Percentiles rank a stretch among this genome's conserved stretches.
Evolutionary conservation across 2,888 invertebrate species (phyloP).

Genomic region (Tipula lateralis): DNA sequence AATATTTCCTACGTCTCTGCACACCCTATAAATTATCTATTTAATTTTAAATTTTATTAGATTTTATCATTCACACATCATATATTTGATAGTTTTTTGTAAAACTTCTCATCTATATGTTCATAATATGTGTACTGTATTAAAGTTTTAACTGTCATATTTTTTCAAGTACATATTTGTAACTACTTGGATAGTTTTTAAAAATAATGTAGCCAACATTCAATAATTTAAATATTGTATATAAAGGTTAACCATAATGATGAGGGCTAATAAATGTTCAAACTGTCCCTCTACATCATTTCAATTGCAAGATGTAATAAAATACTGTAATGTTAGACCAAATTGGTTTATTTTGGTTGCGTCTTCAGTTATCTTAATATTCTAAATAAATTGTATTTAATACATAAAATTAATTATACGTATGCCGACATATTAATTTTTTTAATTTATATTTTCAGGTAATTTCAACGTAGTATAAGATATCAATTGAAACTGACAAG

Average conservation of each 20-base stretch:
- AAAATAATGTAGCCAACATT: neutral
- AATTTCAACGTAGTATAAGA: no score
- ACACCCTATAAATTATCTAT: neutral
- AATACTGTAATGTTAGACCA: no score
- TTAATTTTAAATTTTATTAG: neutral
- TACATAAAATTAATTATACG: neutral
- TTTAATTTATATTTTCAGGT: neutral
- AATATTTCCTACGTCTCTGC: neutral
- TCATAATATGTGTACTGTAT: neutral
- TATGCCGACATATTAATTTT: neutral
- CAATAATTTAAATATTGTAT: no score
- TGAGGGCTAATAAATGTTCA: neutral
- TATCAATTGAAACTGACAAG: no score
- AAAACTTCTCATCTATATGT: neutral
- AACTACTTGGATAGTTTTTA: neutral
- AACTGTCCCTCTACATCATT: neutral
- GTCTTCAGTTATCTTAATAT: neutral
- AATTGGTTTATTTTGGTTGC: neutral
- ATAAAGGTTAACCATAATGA: neutral
- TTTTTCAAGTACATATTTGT: no score
- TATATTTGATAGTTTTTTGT: neutral
- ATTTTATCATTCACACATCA: neutral
- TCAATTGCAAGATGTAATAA: no score
- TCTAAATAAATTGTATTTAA: neutral
- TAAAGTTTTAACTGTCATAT: neutral